Evolutionary conservation across 1,140 invertebrate species (phyloP).

Genomic region (Andricus grossulariae): DNA sequence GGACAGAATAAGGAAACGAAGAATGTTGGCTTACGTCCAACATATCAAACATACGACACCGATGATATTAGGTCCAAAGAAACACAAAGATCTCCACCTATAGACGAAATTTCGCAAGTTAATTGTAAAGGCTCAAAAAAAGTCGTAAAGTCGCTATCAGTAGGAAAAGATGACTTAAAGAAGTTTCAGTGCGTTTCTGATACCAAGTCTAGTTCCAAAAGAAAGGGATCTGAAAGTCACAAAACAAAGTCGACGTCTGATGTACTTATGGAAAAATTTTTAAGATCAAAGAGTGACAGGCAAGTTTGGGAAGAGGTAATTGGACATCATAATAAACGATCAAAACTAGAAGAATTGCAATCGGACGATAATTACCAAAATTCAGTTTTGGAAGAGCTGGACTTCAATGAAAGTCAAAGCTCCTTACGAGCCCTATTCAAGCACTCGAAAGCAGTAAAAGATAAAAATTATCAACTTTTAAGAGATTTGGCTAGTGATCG

Average conservation of each 20-base stretch:
- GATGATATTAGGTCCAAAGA: slow-evolving; percentile 12
- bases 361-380: slow-evolving; percentile 61
- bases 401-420: slow-evolving; percentile 67
- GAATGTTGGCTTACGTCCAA: slow-evolving; percentile 25
- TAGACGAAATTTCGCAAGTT: background rate
- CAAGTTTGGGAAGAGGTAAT: slow-evolving; percentile 56
- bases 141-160: slow-evolving; percentile 50
- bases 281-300: slow-evolving; percentile 53
- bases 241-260: slow-evolving; percentile 60
- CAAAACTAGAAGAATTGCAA: slow-evolving; percentile 61
- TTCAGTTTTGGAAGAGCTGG: slow-evolving; percentile 60
- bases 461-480: slow-evolving; percentile 66
- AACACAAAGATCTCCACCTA: background rate
- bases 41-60: background rate
- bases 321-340: slow-evolving; percentile 62
- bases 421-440: slow-evolving; percentile 63
- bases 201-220: slow-evolving; percentile 60
- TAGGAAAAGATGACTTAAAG: slow-evolving; percentile 60
- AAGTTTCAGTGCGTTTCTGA: slow-evolving; percentile 59
- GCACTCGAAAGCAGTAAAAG: slow-evolving; percentile 66
- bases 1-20: background rate
- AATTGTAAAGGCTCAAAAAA: slow-evolving; percentile 50
- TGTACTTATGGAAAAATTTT: slow-evolving; percentile 55
- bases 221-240: slow-evolving; percentile 64
- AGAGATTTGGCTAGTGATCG: slow-evolving; percentile 64